Base-by-base conservation (phyloP, 1,140 invertebrate genomes). In the Penaeus vannamei region DNA sequence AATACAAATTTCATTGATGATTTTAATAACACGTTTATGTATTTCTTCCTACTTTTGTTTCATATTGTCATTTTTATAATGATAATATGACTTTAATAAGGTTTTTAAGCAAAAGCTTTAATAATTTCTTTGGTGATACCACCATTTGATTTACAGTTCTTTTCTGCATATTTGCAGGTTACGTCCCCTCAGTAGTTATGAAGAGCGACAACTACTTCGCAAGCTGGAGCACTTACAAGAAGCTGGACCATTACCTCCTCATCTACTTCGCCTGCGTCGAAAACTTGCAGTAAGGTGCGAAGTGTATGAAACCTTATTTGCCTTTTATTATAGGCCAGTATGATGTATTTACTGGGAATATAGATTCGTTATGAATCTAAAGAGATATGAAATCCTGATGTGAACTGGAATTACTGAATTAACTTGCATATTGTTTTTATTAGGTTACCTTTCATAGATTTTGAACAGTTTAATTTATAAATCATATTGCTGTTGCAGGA, bases 241-340 rank as follows among this genome's bases (percentile, higher is more conserved):
- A 64, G 42, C 85, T 26, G 84, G 53, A 12, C 77, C 85, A n/a
- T 32, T 86, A 61, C 85, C 85, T 12, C 76, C 85, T 19, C 59
- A 86, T 32, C 61, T 86, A 60, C 76, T 79, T 53, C 46, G 85
- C 26, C 64, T 86, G 10, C 76, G 76, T 79, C 72, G 85, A 22
- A 86, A 86, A 64, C 60, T 86, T 19, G 60, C n/a, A 22, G 85
- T 86, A 46, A 86, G 85, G 85, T 80, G 26, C 61, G 83, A 62
- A 60, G 2, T 62, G 14, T 62, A 36, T 12, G 53, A 53, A 29
- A n/a, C 26, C 60, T 22, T 36, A 17, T 66, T 32, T 83, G 4
- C 61, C 22, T 61, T n/a, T 26, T 83, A 53, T 83, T 17, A 23
- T 81, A 20, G 17, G 22, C 10, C 10, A 23, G 36, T 46, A 42